Evolutionary conservation across 2,797 vertebrate species (phyloP), one percentile per base, ranked within the genome.

Genomic region (Pipistrellus pygmaeus): DNA sequence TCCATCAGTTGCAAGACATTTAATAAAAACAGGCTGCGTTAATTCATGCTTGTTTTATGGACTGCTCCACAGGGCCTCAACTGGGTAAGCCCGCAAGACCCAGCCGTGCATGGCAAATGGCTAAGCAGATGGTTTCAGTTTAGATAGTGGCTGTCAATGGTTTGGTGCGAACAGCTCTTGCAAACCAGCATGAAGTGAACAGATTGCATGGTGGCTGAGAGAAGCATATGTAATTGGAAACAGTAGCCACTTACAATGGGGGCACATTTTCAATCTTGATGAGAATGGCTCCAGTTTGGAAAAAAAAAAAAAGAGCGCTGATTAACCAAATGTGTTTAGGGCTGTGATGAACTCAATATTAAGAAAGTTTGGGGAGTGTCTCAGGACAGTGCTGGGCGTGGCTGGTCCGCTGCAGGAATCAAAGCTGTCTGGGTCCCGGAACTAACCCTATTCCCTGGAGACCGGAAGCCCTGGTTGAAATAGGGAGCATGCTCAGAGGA

Each of bases 41-140:
- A 93, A 97, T 96, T 97, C 96, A 95, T 78, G 91, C 95, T 96
- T 95, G 90, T 96, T 96, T 94, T 95, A 97, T 97, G 95, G 95
- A 97, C 96, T 92, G 85, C 94, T 96, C 95, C 88, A 51, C 88
- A 30, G 94, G 96, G 93, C 95, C 96, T 96, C 94, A 53, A 94
- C 64, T 92, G 91, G 95, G 95, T 96, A 96, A 95, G 94, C 78
- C 78, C 88, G 91, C 60, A 94, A 93, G 96, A 86, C 85, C 66
- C 82, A 96, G 96, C 89, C 68, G 2, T 90, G 96, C 96, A 93
- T 96, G n/a, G 85, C 85, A 55, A 95, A 96, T 90, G 95, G 90
- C 76, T 51, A 78, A 48, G 48, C 92, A 96, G 94, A 66, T 97
- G 80, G 85, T 97, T 64, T 92, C 77, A 90, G 94, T 97, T 97